Evolutionary conservation across 2,113 vertebrate species (phyloP), one percentile per base, ranked within the genome.

Genomic region (Zeus faber): DNA sequence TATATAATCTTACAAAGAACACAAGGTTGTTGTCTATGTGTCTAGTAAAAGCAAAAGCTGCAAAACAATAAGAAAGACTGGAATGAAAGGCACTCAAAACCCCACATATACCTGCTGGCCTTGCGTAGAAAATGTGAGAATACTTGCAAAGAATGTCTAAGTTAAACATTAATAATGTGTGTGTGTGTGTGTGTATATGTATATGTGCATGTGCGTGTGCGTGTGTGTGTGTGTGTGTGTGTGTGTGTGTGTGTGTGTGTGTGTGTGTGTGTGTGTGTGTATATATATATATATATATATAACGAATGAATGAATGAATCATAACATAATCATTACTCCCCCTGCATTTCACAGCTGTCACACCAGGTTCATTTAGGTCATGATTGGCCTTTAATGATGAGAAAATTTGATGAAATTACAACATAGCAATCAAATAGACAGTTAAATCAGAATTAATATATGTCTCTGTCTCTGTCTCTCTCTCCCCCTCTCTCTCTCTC

Each of bases 271-370:
- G 11, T 14, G 24, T 17, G 31, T 0, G 0, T 17, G 1, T 7
- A 1, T 23, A 1, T 17, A 10, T 21, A 10, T 23, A 10, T 31
- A 16, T 16, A 16, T 14, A 24, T 37, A 49, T 35, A 45, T 54
- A 16, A 5, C 23, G 16, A 35, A 24, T 41, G 37, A 17, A n/a
- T 2, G 31, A 33, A 33, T 11, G n/a, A 31, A 31, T 14, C 11
- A 35, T 35, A 13, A 11, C 11, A 14, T 35, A 2, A 2, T 11
- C 4, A 10, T 33, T 9, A 10, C 13, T 11, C 31, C 7, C 27
- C 22, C 62, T 62, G 53, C 71, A 59, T 82, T 81, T 61, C 74
- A 69, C 58, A 33, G 43, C 23, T 45, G 51, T 76, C 49, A 74
- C 61, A 39, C 46, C 62, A 60, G 27, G 23, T 24, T 44, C 11